These are phyloP conservation scores for Numida meleagris DNA, from an alignment of 2,113 vertebrate genomes.

Conservation along the genomic window DNA sequence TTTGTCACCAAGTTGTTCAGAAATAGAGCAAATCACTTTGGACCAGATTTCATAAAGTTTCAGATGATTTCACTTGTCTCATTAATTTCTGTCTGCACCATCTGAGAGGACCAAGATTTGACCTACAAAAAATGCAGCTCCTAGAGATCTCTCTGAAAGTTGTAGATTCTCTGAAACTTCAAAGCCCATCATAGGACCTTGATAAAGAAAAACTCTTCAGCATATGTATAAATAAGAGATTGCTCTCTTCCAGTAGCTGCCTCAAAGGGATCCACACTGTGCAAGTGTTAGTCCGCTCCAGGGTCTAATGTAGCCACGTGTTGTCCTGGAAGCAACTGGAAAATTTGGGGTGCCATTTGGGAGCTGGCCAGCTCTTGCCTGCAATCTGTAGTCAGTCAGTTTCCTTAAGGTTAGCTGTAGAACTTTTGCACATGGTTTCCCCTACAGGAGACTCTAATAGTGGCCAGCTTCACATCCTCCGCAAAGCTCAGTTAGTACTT, in stretches of 20 bases:
- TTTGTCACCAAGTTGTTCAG: neutral
- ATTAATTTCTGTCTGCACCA: neutral
- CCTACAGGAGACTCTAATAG: neutral
- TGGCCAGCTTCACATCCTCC: neutral
- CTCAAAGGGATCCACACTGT: neutral
- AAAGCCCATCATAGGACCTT: neutral
- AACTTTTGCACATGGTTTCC: neutral
- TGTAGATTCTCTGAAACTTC: neutral
- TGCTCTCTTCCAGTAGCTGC: neutral
- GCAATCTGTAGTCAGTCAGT: rapidly evolving
- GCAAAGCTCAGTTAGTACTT: neutral
- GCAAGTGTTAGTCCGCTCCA: neutral
- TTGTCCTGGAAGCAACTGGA: neutral
- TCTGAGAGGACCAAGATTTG: neutral
- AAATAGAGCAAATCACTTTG: neutral
- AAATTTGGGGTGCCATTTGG: neutral
- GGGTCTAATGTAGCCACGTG: neutral
- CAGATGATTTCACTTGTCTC: neutral
- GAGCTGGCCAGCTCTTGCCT: neutral
- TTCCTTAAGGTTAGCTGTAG: neutral
- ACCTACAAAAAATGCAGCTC: neutral
- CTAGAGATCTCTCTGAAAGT: neutral
- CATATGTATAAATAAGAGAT: neutral
- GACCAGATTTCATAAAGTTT: neutral
- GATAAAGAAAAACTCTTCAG: neutral